Evolutionary conservation across 2,113 vertebrate genomes (phyloP), one percentile per base, ranked within the genome.

Genomic region (Pseudopodoces humilis): DNA sequence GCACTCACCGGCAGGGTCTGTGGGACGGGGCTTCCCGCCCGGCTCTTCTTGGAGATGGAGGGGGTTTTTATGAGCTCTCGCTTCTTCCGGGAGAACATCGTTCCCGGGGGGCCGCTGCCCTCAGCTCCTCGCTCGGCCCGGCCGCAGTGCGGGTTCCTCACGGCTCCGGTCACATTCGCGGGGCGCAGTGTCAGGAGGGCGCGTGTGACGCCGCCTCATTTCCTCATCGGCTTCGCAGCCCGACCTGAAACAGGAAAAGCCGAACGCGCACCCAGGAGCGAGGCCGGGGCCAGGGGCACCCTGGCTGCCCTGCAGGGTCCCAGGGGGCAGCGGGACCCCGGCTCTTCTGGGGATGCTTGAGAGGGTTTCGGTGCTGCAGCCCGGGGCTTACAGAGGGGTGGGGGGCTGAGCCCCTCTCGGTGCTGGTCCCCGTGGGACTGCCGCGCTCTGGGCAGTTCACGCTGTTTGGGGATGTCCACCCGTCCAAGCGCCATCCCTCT

Each of bases 1-100:
- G 28, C 55, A 98, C 99, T 99, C 98, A 99, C 99, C 89, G 97
- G 97, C 30, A 96, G 64, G 39, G 83, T 97, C 95, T 98, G 98
- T 1, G 99, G 98, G 95, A 98, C 96, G 11, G 99, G 98, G 97
- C 98, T 99, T 97, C 98, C 99, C 85, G 99, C 98, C 90, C 99
- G 97, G 97, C 98, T 99, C 97, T 99, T 99, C 98, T 99, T 99
- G 25, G 99, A 99, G 98, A 99, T 99, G 71, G 99, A 99, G 13
- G 98, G 99, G 27, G 99, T 99, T 97, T 99, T 99, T 46, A 99
- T 99, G 55, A 99, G 95, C 91, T 99, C 99, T 28, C 98, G 97
- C 68, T 99, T 99, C 97, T 99, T 99, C 95, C 99, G 98, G 75
- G 98, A 98, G 98, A 99, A 99, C 99, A 99, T 99, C 10, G 41